These are phyloP conservation scores for Oceanodroma leucorhoa DNA, from an alignment of 2,797 vertebrate species.

Conservation along the genomic window DNA sequence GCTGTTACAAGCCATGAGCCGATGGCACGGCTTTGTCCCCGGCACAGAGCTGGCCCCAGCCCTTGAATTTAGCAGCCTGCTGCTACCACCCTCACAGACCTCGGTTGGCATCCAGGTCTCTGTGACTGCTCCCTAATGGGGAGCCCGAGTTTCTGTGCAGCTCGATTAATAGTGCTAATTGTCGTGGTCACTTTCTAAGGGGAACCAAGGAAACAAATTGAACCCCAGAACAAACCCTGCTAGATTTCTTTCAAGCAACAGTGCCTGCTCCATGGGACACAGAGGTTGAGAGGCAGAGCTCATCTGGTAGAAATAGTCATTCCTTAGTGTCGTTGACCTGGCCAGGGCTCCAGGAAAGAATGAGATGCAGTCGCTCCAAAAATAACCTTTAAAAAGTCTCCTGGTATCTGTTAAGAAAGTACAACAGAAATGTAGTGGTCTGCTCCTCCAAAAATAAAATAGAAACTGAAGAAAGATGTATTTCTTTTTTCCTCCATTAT, in stretches of 20 bases:
- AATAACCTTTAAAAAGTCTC: constrained; percentile 55
- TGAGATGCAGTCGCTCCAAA: constrained; percentile 51
- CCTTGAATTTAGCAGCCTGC: not conserved
- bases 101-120: not conserved
- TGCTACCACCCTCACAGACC: not conserved
- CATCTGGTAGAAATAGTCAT: not conserved
- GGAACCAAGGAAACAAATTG: not conserved
- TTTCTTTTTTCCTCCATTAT: not conserved
- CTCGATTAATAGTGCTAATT: constrained; percentile 31
- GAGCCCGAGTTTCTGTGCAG: not conserved
- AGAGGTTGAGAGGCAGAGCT: constrained; percentile 24
- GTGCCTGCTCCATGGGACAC: not conserved
- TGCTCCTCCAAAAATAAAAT: constrained; percentile 3
- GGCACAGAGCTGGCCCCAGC: not conserved
- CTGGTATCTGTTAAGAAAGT: constrained; percentile 42
- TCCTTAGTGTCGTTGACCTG: constrained; percentile 41
- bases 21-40: not conserved
- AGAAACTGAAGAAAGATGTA: not conserved
- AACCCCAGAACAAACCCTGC: not conserved
- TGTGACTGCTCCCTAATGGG: not conserved
- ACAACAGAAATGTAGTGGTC: constrained; percentile 17
- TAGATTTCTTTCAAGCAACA: constrained; percentile 1
- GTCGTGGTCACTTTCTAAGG: not conserved
- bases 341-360: constrained; percentile 43
- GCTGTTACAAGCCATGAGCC: not conserved